phyloP scores from a whole-genome alignment of 2,888 invertebrate species.

The Colostygia pectinataria region DNA sequence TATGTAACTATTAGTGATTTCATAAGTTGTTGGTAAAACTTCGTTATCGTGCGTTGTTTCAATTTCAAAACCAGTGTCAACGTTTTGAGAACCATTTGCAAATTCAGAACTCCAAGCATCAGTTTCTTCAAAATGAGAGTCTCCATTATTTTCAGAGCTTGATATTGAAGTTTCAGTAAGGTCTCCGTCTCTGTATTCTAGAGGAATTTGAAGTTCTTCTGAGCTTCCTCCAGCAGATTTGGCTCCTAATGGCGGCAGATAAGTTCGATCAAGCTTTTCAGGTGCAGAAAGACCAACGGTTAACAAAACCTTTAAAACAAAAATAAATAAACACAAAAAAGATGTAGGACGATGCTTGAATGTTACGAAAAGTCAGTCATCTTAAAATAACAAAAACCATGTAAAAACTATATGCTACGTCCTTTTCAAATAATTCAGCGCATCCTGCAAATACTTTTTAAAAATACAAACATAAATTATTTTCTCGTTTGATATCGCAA shows the following conservation, averaged over 20 bases:
- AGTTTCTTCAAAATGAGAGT: not conserved
- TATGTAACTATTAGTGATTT: too few species aligned
- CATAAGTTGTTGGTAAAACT: too few species aligned
- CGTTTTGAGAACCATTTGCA: not conserved
- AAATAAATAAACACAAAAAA: not conserved
- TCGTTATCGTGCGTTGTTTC: not conserved
- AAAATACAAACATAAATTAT: too few species aligned
- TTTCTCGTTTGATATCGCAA: too few species aligned
- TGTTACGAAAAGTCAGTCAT: too few species aligned
- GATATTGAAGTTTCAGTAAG: too few species aligned
- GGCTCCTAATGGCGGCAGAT: conserved; percentile 66
- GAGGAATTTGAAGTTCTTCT: conserved; percentile 51
- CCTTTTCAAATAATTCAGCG: too few species aligned
- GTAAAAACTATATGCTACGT: too few species aligned
- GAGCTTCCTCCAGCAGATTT: conserved; percentile 57
- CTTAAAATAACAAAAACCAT: too few species aligned
- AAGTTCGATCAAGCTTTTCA: conserved; percentile 62
- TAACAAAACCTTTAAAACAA: conserved; percentile 60
- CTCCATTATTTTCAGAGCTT: not conserved
- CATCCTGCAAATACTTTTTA: too few species aligned
- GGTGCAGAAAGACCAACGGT: conserved; percentile 48
- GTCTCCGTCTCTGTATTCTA: conserved; percentile 40
- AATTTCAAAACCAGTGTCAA: not conserved
- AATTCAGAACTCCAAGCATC: not conserved
- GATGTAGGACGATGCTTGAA: too few species aligned